These are phyloP conservation scores for Subanguina moxae DNA, from an alignment of 1,140 invertebrate genomes.

Conservation along the genomic window DNA sequence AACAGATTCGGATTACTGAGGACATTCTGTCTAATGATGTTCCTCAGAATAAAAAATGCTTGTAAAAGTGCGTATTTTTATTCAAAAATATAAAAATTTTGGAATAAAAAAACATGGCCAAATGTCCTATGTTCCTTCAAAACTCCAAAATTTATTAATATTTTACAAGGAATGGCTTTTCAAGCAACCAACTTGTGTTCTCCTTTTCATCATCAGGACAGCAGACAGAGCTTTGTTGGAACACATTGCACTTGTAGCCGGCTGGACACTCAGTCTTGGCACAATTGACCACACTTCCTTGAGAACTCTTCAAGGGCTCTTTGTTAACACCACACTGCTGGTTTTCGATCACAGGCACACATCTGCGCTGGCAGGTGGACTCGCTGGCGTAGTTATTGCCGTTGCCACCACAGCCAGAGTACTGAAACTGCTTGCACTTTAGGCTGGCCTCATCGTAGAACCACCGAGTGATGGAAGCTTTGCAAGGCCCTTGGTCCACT, in stretches of 20 bases:
- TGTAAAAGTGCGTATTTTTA: too few relatives aligned
- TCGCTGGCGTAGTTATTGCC: conserved; percentile 59
- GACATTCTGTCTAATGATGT: too few relatives aligned
- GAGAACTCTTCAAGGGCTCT: conserved; percentile 39
- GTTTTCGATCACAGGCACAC: conserved; percentile 35
- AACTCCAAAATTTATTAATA: too few relatives aligned
- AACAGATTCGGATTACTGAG: too few relatives aligned
- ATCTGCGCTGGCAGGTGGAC: conserved; percentile 50
- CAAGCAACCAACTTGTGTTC: too few relatives aligned
- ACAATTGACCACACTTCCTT: conserved; percentile 48
- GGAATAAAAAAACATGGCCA: too few relatives aligned
- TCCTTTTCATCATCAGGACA: conserved; percentile 50
- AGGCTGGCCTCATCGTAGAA: conserved; percentile 47
- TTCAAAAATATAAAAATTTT: too few relatives aligned
- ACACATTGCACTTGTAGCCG: conserved; percentile 47
- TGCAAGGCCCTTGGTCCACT: conserved; percentile 43
- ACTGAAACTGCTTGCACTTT: conserved; percentile 44
- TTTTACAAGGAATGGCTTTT: too few relatives aligned
- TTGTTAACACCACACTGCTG: conserved; percentile 35
- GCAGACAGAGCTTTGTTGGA: conserved; percentile 42
- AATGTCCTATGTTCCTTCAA: too few relatives aligned
- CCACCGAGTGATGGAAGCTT: conserved; percentile 35
- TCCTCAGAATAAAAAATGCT: too few relatives aligned
- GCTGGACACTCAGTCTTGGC: conserved; percentile 48
- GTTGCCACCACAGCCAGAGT: conserved; percentile 60